Percentiles rank a stretch among this genome's conserved stretches.
Evolutionary conservation across 2,797 vertebrate genomes (phyloP).

Genomic region (Pteronotus mesoamericanus): DNA sequence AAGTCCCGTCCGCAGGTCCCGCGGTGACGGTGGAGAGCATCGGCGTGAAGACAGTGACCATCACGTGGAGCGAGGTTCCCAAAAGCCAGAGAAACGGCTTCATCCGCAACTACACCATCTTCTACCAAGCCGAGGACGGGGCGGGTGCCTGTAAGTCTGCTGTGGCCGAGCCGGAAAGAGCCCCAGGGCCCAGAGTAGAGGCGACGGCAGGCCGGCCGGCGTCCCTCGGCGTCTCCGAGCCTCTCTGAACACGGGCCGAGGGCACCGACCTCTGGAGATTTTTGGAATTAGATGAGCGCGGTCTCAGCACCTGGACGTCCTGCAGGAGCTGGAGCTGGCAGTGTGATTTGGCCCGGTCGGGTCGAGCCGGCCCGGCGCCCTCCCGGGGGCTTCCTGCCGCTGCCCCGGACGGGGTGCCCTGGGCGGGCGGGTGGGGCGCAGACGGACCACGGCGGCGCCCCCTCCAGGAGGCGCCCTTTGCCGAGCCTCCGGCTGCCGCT

Average conservation of each 20-base stretch:
- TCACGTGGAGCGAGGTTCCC: constrained; percentile 81
- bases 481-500: background rate
- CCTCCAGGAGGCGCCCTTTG: background rate
- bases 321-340: background rate
- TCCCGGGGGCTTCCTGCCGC: background rate
- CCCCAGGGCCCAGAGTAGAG: background rate
- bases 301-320: background rate
- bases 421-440: background rate
- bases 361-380: accelerated
- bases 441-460: background rate
- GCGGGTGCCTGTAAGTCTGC: constrained; percentile 77
- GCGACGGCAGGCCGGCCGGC: background rate
- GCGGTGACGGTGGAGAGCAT: constrained; percentile 44
- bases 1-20: constrained; percentile 81
- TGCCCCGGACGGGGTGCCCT: background rate
- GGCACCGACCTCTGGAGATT: background rate
- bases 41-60: constrained; percentile 73
- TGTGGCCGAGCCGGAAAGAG: background rate
- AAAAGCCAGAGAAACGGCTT: constrained; percentile 77
- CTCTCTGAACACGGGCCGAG: background rate
- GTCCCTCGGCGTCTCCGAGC: background rate
- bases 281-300: background rate
- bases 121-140: constrained; percentile 78
- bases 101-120: constrained; percentile 82
- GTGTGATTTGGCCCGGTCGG: background rate